These are phyloP conservation scores for Leptonema lineaticorne DNA, from an alignment of 1,140 invertebrate genomes.

Conservation along the genomic window DNA sequence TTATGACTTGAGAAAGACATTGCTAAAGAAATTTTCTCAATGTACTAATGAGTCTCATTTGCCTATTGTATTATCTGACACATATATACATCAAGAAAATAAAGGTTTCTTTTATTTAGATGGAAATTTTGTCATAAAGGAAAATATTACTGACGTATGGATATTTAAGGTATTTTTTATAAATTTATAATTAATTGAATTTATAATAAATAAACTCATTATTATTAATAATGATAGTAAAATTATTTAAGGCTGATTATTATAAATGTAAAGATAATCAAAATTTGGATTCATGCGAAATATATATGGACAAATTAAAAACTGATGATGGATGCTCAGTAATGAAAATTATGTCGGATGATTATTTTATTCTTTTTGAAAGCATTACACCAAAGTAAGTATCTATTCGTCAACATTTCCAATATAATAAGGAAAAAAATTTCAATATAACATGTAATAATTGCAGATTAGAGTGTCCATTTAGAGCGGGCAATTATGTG, in stretches of 20 bases:
- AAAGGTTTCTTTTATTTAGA: slow-evolving; percentile 34
- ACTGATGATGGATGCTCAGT: slow-evolving; percentile 32
- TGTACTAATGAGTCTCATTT: slow-evolving; percentile 25
- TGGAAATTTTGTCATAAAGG: slow-evolving; percentile 27
- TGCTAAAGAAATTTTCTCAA: slow-evolving; percentile 31
- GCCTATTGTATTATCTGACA: slow-evolving; percentile 22
- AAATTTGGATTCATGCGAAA: slow-evolving; percentile 35
- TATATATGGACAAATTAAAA: slow-evolving; percentile 37
- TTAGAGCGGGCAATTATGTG: slow-evolving; percentile 31
- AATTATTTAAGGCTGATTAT: slow-evolving; percentile 30
- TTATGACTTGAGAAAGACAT: slow-evolving; percentile 29
- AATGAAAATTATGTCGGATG: neutral
- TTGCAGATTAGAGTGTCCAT: slow-evolving; percentile 31
- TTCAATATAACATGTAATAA: neutral
- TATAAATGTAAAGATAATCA: slow-evolving; percentile 35
- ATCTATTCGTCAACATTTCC: neutral
- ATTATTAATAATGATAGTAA: neutral
- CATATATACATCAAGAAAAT: slow-evolving; percentile 25
- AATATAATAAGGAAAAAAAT: neutral
- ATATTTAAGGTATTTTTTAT: slow-evolving; percentile 23
- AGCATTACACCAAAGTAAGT: slow-evolving; percentile 30
- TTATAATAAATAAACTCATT: no score
- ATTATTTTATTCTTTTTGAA: slow-evolving; percentile 21
- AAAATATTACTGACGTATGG: slow-evolving; percentile 30
- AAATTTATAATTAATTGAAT: neutral